phyloP scores from a whole-genome alignment of 2,888 invertebrate genomes.

The Notodonta dromedarius region DNA sequence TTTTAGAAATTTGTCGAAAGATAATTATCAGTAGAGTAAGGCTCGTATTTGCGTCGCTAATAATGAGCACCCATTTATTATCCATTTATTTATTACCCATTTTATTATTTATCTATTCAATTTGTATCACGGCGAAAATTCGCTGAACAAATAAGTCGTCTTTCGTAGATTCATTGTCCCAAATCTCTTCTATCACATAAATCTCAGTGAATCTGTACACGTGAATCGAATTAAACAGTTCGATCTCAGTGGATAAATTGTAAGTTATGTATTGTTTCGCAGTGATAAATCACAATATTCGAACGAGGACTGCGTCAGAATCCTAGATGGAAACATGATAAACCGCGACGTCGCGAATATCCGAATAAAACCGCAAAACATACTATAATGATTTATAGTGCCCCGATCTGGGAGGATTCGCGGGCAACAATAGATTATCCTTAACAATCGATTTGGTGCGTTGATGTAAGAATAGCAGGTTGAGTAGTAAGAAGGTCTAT shows the following conservation, averaged over 20 bases:
- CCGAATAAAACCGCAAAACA: slow-evolving; percentile 75
- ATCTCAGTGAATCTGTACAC: slow-evolving; percentile 21
- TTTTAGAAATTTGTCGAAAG: no score
- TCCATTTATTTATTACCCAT: no score
- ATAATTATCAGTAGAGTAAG: no score
- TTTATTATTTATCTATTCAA: not conserved
- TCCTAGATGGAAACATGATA: slow-evolving; percentile 71
- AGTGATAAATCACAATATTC: slow-evolving; percentile 53
- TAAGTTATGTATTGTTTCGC: slow-evolving; percentile 31
- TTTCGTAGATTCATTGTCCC: slow-evolving; percentile 14
- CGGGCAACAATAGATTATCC: slow-evolving; percentile 78
- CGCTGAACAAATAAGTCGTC: not conserved
- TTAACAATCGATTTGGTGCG: slow-evolving; percentile 63
- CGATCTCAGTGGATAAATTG: slow-evolving; percentile 20
- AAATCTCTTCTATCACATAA: slow-evolving; percentile 24
- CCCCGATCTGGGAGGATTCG: slow-evolving; percentile 70
- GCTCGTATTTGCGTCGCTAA: not conserved
- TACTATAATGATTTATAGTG: slow-evolving; percentile 78
- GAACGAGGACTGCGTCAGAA: slow-evolving; percentile 48
- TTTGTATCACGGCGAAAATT: not conserved
- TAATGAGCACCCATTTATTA: not conserved
- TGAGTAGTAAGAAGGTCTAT: not conserved
- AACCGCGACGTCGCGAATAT: slow-evolving; percentile 64
- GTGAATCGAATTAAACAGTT: slow-evolving; percentile 34
- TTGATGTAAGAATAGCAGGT: slow-evolving; percentile 41